These are phyloP conservation scores for Hystrix cristata DNA, from an alignment of 2,113 vertebrate genomes.

Conservation along the genomic window DNA sequence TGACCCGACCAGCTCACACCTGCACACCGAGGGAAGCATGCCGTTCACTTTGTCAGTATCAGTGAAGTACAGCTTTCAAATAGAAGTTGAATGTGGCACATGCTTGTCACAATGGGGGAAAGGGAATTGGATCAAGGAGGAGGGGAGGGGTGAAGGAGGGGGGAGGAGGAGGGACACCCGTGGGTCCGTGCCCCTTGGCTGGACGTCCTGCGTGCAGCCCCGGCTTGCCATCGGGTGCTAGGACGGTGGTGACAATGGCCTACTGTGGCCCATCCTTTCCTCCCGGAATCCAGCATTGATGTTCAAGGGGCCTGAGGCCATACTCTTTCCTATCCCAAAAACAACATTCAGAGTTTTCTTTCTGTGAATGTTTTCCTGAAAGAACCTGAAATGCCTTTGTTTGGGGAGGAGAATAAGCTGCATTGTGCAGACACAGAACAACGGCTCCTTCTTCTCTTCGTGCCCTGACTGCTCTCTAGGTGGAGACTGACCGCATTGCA, in stretches of 20 bases:
- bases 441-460: constrained; percentile 25
- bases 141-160: neutral
- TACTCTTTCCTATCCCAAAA: constrained; percentile 71
- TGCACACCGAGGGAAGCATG: accelerated
- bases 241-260: constrained; percentile 19
- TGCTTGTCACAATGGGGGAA: accelerated
- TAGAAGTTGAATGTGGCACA: too few relatives aligned
- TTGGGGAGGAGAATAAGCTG: constrained; percentile 53
- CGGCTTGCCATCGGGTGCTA: neutral
- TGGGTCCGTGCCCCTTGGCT: neutral
- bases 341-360: constrained; percentile 72
- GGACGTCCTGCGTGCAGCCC: neutral
- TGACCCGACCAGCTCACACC: neutral
- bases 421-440: constrained; percentile 72
- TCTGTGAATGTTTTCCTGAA: constrained; percentile 59
- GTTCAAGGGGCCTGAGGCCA: constrained; percentile 61
- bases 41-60: too few relatives aligned
- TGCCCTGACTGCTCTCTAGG: neutral
- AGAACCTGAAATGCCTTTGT: constrained; percentile 68
- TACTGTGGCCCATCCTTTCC: neutral
- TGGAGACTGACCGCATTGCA: neutral
- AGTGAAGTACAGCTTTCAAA: neutral
- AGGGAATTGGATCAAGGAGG: neutral
- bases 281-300: neutral
- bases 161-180: neutral